Evolutionary conservation across 2,888 invertebrate genomes (phyloP).

Genomic region (Agrypnus murinus): DNA sequence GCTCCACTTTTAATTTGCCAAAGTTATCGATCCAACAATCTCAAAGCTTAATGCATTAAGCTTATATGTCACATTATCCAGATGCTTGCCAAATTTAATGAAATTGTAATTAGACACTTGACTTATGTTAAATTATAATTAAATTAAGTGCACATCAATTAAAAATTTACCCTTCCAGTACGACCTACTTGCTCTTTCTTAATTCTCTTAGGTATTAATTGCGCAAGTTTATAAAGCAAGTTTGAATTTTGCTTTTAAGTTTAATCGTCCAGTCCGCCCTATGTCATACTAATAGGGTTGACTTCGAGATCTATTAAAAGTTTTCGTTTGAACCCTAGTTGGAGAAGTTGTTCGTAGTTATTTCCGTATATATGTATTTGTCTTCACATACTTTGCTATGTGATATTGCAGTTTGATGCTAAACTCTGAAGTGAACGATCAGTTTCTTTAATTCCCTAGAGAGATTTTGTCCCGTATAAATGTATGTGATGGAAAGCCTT

Average conservation of each 20-base stretch:
- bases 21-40: not conserved
- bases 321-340: not conserved
- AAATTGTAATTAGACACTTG: constrained; percentile 12
- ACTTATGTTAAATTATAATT: constrained; percentile 18
- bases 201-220: constrained; percentile 14
- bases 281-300: constrained; percentile 12
- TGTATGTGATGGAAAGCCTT: constrained; percentile 24
- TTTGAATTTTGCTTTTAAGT: constrained; percentile 12
- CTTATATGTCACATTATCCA: constrained; percentile 18
- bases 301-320: constrained; percentile 14
- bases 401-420: constrained; percentile 10
- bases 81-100: constrained; percentile 8
- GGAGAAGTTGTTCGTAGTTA: constrained; percentile 6
- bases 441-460: not conserved
- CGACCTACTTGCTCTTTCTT: not conserved
- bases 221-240: not conserved
- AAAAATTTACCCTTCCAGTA: constrained; percentile 3
- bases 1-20: constrained; percentile 3
- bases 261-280: not conserved
- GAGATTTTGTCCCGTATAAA: constrained; percentile 23
- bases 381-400: constrained; percentile 1
- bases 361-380: constrained; percentile 8
- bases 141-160: not conserved
- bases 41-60: not conserved
- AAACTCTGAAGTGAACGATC: not conserved